Evolutionary conservation across 2,888 invertebrate species (phyloP).

Genomic region (Cataglyphis livida): DNA sequence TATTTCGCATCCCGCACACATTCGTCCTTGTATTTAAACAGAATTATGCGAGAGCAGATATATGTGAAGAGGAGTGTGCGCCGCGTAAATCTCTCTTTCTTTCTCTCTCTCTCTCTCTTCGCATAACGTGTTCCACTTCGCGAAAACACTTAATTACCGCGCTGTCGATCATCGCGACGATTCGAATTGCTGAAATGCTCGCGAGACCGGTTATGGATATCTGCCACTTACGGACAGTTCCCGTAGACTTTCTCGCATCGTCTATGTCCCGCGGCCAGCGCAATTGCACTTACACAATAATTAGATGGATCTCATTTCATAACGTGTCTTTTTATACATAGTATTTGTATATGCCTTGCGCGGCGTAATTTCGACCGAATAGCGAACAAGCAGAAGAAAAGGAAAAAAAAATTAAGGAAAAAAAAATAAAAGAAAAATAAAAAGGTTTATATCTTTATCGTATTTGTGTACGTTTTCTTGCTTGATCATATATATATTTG

Average conservation of each 20-base stretch:
- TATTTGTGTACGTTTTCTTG: neutral
- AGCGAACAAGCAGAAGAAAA: neutral
- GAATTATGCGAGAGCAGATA: constrained; percentile 36
- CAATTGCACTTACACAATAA: constrained; percentile 74
- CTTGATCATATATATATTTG: no score
- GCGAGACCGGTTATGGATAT: constrained; percentile 53
- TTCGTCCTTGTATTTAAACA: constrained; percentile 46
- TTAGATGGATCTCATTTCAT: constrained; percentile 65
- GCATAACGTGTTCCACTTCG: constrained; percentile 46
- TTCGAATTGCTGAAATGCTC: constrained; percentile 62
- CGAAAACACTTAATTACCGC: constrained; percentile 55
- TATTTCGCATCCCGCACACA: constrained; percentile 25
- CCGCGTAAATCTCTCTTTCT: constrained; percentile 56
- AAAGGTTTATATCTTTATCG: neutral
- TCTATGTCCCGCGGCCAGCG: constrained; percentile 19
- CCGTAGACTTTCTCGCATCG: constrained; percentile 50
- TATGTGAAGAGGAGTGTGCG: constrained; percentile 46
- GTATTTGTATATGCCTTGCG: neutral
- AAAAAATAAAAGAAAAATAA: neutral
- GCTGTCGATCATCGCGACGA: constrained; percentile 59
- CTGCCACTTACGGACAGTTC: constrained; percentile 32
- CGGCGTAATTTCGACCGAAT: constrained; percentile 13
- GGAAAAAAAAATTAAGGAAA: neutral
- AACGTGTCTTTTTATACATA: constrained; percentile 46
- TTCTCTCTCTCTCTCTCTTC: constrained; percentile 37